Percentiles rank a stretch among this genome's conserved stretches.
Conservation (phyloP, 2,888 invertebrate species). For the Pristionchus arcanus region DNA sequence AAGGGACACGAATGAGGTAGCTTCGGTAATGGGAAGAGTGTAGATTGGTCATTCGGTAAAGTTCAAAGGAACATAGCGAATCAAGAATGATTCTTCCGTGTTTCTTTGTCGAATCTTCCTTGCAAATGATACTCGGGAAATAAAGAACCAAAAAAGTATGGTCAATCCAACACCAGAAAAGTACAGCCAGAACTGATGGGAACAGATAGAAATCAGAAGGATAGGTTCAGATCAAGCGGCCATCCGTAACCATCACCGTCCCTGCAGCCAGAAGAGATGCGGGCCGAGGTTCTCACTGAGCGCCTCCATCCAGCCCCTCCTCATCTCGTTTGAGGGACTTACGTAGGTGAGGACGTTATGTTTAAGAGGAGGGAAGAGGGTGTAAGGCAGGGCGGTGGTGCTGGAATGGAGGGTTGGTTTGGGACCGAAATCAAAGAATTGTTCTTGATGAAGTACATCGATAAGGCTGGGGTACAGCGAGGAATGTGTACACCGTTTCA, state of each 20-base stretch:
- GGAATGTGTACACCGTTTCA: too few species aligned
- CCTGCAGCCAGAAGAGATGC: not conserved
- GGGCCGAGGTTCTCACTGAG: not conserved
- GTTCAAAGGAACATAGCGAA: not conserved
- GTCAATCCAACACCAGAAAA: too few species aligned
- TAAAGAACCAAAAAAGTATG: too few species aligned
- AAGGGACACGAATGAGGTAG: not conserved
- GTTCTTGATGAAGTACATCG: too few species aligned
- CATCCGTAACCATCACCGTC: not conserved
- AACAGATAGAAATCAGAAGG: not conserved
- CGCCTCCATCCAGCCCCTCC: not conserved
- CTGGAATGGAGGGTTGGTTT: not conserved
- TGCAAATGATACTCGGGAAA: too few species aligned
- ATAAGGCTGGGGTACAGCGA: too few species aligned
- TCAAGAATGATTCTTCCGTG: not conserved
- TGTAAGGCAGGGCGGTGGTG: not conserved
- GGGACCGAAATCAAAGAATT: too few species aligned
- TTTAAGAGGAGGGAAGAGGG: constrained; percentile 40
- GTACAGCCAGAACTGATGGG: too few species aligned
- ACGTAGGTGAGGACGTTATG: not conserved
- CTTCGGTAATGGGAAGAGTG: not conserved
- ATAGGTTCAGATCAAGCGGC: not conserved
- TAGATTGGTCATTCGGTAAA: too few species aligned
- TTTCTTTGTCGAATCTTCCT: too few species aligned
- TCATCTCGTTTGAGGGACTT: not conserved